These are phyloP conservation scores for Rhodeus uyekii DNA, from an alignment of 2,797 vertebrate genomes.

Conservation along the genomic window DNA sequence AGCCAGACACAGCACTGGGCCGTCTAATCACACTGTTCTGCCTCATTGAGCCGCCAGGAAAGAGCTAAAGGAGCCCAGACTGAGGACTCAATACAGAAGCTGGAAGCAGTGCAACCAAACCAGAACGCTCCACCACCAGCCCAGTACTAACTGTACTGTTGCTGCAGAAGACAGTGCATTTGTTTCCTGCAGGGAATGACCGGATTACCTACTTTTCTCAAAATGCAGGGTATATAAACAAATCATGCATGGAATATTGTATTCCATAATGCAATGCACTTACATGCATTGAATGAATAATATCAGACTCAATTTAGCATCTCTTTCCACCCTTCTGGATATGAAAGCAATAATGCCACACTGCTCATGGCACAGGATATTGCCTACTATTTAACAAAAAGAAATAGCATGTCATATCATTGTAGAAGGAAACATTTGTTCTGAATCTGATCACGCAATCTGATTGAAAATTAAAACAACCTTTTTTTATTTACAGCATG, in stretches of 20 bases:
- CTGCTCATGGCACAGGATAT: not conserved
- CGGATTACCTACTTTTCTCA: constrained; percentile 2
- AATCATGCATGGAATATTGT: not conserved
- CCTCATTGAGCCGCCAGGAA: constrained; percentile 59
- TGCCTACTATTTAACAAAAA: not conserved
- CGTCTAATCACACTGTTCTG: constrained; percentile 62
- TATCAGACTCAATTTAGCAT: not conserved
- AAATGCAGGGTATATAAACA: not conserved
- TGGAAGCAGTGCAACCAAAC: constrained; percentile 4
- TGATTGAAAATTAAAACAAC: not conserved
- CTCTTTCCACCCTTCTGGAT: too few species aligned
- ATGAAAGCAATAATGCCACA: too few species aligned
- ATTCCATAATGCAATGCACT: not conserved
- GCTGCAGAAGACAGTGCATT: not conserved
- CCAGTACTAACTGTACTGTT: not conserved
- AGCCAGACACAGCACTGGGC: constrained; percentile 50
- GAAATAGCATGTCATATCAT: not conserved
- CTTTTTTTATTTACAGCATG: not conserved
- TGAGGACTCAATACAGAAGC: constrained; percentile 19
- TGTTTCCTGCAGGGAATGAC: not conserved
- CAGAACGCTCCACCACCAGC: not conserved
- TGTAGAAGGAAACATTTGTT: not conserved
- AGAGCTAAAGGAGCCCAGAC: constrained; percentile 37
- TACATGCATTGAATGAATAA: not conserved
- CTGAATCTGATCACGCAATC: too few species aligned